These are phyloP conservation scores for Caretta caretta DNA, from an alignment of 2,113 vertebrate species.

Conservation along the genomic window DNA sequence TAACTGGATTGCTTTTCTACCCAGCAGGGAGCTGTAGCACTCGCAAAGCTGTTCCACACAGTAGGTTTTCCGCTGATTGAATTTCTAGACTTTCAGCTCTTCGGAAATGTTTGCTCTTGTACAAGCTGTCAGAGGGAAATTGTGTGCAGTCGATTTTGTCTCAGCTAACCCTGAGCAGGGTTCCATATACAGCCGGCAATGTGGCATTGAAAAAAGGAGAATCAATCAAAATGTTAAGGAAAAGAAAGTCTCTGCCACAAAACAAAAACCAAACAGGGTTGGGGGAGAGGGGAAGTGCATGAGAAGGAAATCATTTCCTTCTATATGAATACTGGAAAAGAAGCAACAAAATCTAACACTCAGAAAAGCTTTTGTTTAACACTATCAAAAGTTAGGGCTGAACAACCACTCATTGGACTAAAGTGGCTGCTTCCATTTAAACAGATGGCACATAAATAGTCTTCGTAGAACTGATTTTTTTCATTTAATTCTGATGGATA, in stretches of 20 bases:
- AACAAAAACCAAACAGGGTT: not conserved
- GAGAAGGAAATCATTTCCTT: slow-evolving; percentile 27
- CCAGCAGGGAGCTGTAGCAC: slow-evolving; percentile 75
- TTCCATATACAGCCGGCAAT: slow-evolving; percentile 65
- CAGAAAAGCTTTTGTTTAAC: slow-evolving; percentile 10
- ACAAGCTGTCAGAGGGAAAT: slow-evolving; percentile 76
- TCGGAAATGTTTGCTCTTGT: slow-evolving; percentile 78
- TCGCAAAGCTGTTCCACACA: slow-evolving; percentile 76
- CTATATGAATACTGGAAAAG: slow-evolving; percentile 3
- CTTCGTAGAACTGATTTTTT: not conserved
- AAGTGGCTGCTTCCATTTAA: not conserved
- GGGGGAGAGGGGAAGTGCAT: not conserved
- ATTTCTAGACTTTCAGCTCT: slow-evolving; percentile 78
- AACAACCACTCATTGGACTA: not conserved
- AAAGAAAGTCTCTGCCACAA: slow-evolving; percentile 24
- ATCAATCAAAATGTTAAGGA: slow-evolving; percentile 60
- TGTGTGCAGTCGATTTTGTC: slow-evolving; percentile 70
- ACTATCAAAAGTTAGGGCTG: not conserved
- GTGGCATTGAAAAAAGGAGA: slow-evolving; percentile 50
- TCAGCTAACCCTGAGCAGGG: slow-evolving; percentile 60
- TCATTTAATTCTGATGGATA: not conserved
- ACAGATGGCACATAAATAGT: not conserved
- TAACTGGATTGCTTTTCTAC: slow-evolving; percentile 80
- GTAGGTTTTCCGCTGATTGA: slow-evolving; percentile 77
- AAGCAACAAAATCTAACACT: not conserved